Evolutionary conservation across 2,888 invertebrate genomes (phyloP).

Genomic region (Scaptomyza caliginosa): DNA sequence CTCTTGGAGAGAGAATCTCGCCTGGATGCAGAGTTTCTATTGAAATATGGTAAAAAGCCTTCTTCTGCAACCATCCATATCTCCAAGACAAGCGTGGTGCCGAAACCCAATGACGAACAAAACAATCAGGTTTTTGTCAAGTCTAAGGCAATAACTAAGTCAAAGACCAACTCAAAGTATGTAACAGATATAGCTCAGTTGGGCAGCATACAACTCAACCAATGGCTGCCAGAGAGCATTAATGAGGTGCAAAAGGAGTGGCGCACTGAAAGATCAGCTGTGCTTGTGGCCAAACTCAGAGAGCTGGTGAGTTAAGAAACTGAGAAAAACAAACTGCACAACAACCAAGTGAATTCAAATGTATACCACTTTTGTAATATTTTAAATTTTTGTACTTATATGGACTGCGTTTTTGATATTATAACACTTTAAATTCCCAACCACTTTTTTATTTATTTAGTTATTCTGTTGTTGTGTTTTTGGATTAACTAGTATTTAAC

Average conservation of each 20-base stretch:
- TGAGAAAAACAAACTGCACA: not conserved
- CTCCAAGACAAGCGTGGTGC: not conserved
- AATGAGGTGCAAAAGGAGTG: constrained; percentile 22
- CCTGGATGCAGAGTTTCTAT: constrained; percentile 50
- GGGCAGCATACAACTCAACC: not conserved
- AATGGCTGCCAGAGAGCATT: constrained; percentile 31
- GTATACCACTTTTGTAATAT: not conserved
- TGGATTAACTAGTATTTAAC: not conserved
- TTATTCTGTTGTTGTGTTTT: not conserved
- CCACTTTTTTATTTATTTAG: not conserved
- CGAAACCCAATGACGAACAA: not conserved
- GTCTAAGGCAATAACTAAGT: not conserved
- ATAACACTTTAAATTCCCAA: not conserved
- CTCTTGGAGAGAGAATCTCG: constrained; percentile 52
- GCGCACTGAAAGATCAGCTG: constrained; percentile 40
- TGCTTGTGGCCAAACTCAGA: constrained; percentile 36
- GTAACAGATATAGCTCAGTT: too few species aligned
- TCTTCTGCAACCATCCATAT: not conserved
- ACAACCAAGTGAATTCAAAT: not conserved
- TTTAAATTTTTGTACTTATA: not conserved
- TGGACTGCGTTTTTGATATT: not conserved
- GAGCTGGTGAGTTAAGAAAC: constrained; percentile 39
- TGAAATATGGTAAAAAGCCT: constrained; percentile 15
- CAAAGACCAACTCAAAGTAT: not conserved
- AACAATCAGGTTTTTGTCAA: not conserved